Conservation (phyloP, 2,113 vertebrate genomes). For the Leptobrachium ailaonicum region DNA sequence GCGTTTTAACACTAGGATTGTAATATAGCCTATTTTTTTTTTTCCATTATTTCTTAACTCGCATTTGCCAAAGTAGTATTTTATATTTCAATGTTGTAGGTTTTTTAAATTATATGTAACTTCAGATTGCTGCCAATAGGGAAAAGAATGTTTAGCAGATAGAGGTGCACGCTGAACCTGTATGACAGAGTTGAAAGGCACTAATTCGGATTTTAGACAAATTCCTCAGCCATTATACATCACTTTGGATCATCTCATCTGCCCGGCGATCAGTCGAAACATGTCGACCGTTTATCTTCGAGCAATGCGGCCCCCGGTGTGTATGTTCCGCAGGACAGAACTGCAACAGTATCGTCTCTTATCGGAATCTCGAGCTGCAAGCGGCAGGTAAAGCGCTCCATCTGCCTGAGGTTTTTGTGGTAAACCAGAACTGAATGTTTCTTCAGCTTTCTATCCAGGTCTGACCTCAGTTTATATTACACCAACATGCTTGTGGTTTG, state of each 20-base stretch:
- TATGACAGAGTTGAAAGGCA: background rate
- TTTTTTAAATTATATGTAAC: too few relatives aligned
- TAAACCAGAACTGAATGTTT: slow-evolving; percentile 53
- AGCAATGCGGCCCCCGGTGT: background rate
- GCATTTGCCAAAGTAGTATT: too few relatives aligned
- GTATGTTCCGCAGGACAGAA: background rate
- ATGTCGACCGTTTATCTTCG: background rate
- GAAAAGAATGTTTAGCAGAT: background rate
- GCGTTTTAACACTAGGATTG: too few relatives aligned
- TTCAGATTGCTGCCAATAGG: too few relatives aligned
- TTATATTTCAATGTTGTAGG: too few relatives aligned
- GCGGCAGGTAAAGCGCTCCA: slow-evolving; percentile 18
- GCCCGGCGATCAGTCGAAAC: slow-evolving; percentile 5
- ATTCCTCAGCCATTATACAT: slow-evolving; percentile 12
- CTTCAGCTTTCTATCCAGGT: slow-evolving; percentile 50
- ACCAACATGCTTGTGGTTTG: slow-evolving; percentile 65
- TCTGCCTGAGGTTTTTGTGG: slow-evolving; percentile 68
- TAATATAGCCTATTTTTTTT: too few relatives aligned
- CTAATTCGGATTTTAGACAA: background rate
- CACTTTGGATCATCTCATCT: background rate
- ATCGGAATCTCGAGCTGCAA: slow-evolving; percentile 2
- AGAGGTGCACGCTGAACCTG: background rate
- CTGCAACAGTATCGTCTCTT: background rate
- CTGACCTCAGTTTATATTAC: slow-evolving; percentile 60
- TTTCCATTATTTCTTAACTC: too few relatives aligned